Evolutionary conservation across 2,888 invertebrate genomes (phyloP), one percentile per base, ranked within the genome.

Genomic region (Sphaeridia pumilis): DNA sequence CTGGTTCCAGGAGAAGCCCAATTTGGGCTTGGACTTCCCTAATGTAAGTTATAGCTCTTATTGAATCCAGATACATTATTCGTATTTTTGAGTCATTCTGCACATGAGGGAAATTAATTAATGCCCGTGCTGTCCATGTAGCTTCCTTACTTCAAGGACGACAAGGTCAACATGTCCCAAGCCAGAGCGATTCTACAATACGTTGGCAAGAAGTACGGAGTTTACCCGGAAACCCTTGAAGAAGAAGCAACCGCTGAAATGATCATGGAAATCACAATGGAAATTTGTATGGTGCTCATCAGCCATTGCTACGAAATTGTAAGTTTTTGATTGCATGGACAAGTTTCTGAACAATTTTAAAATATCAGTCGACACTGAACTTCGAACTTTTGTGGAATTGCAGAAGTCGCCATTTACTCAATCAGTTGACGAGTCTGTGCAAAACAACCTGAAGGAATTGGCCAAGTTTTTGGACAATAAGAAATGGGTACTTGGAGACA

Each of bases 131-230:
- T 41, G 35, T 24, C 43, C 3, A 27, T 17, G 14, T 56, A 36
- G 43, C n/a, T 73, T 17, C 72, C 73, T 1, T 73, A 72, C 59
- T 71, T 69, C 62, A 68, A 72, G 21, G 72, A 72, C 63, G 71
- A 70, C 0, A 56, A 58, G 7, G 60, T 69, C 3, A 70, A 70
- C 53, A 58, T 73, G 24, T 70, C 71, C 2, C 71, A 73, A 62
- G 70, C 70, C 53, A 69, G 70, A 58, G 70, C 72, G 21, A 72
- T 73, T 44, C 55, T 72, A 36, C 67, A 70, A 20, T 66, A 72
- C 58, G 67, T 73, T 49, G 72, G 70, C 14, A 31, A 7, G 7
- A 14, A 10, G 7, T 31, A 31, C 14, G 31, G 31, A 31, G 14
- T 10, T 10, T 10, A 31, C 31, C 31, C 31, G 14, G 10, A 31